Evolutionary conservation across 2,797 vertebrate genomes (phyloP).

Genomic region (Urophycis tenuis): DNA sequence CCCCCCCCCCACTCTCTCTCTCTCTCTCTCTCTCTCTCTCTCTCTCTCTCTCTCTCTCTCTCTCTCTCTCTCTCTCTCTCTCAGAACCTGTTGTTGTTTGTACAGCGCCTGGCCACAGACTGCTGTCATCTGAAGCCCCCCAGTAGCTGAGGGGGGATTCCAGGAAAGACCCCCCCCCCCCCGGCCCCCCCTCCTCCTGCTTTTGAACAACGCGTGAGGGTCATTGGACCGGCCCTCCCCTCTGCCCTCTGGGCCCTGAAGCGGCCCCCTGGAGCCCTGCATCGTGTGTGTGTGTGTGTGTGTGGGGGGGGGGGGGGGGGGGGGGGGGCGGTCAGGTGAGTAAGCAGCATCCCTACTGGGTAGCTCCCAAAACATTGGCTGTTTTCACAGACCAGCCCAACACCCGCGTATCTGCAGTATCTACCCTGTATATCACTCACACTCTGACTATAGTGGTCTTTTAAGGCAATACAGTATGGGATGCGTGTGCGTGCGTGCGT

Average conservation of each 20-base stretch:
- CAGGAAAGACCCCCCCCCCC: slow-evolving; percentile 8
- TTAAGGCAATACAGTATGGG: neutral
- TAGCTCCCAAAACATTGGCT: neutral
- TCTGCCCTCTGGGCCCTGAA: slow-evolving; percentile 26
- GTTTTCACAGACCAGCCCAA: neutral
- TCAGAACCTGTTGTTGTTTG: slow-evolving; percentile 7
- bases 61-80: neutral
- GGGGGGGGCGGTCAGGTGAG: too few species aligned
- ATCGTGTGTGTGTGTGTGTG: too few species aligned
- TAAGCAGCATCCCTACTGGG: slow-evolving; percentile 33
- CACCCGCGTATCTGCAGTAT: neutral
- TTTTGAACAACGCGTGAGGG: slow-evolving; percentile 32
- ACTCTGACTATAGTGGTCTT: neutral
- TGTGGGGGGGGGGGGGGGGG: too few species aligned
- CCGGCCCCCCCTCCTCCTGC: slow-evolving; percentile 12
- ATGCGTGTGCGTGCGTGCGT: too few species aligned
- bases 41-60: slow-evolving; percentile 1
- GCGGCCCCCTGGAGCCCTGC: slow-evolving; percentile 16
- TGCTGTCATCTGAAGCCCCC: slow-evolving; percentile 14
- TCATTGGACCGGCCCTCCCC: slow-evolving; percentile 3
- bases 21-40: neutral
- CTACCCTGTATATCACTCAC: neutral
- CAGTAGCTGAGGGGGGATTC: slow-evolving; percentile 12
- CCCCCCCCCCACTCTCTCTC: neutral
- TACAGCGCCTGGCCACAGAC: slow-evolving; percentile 13